A percentile compares a stretch with the other conserved stretches of the same genome.
Evolutionary conservation across 1,140 invertebrate genomes (phyloP).

Genomic region (Stegodyphus mimosarum): DNA sequence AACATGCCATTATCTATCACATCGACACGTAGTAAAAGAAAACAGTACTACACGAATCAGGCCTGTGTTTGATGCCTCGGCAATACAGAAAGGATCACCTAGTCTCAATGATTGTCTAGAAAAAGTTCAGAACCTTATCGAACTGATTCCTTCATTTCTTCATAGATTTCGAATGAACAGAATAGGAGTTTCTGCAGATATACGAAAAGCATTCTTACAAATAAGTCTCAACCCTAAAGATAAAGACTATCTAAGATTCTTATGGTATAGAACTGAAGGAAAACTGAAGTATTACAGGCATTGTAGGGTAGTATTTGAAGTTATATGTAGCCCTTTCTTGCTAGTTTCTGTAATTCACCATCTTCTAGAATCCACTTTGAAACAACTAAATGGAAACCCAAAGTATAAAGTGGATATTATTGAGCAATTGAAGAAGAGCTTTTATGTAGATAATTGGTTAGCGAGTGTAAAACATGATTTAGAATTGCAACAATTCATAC

Average conservation of each 20-base stretch:
- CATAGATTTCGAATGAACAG: constrained; percentile 14
- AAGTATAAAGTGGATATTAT: constrained; percentile 34
- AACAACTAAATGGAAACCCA: constrained; percentile 1
- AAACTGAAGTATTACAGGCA: constrained; percentile 8
- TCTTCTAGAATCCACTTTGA: constrained; percentile 15
- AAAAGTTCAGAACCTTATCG: constrained; percentile 23
- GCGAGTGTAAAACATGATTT: constrained; percentile 2
- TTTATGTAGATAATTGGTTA: constrained; percentile 29
- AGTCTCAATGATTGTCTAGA: constrained; percentile 28
- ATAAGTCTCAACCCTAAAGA: constrained; percentile 23
- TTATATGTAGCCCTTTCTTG: constrained; percentile 25
- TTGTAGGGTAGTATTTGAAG: too few species aligned
- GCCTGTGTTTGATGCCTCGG: constrained; percentile 21
- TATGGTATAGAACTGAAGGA: constrained; percentile 9
- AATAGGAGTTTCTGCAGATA: constrained; percentile 48
- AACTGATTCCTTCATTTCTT: constrained; percentile 62
- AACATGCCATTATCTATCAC: constrained; percentile 65
- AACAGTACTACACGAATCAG: constrained; percentile 51
- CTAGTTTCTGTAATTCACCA: constrained; percentile 13
- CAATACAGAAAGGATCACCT: not conserved
- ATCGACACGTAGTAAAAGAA: constrained; percentile 62
- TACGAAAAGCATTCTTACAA: constrained; percentile 58
- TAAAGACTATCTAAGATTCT: constrained; percentile 24
- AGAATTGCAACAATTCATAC: constrained; percentile 26
- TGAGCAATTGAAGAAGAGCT: constrained; percentile 9